phyloP scores from a whole-genome alignment of 2,113 vertebrate genomes.

The Heterocephalus glaber region DNA sequence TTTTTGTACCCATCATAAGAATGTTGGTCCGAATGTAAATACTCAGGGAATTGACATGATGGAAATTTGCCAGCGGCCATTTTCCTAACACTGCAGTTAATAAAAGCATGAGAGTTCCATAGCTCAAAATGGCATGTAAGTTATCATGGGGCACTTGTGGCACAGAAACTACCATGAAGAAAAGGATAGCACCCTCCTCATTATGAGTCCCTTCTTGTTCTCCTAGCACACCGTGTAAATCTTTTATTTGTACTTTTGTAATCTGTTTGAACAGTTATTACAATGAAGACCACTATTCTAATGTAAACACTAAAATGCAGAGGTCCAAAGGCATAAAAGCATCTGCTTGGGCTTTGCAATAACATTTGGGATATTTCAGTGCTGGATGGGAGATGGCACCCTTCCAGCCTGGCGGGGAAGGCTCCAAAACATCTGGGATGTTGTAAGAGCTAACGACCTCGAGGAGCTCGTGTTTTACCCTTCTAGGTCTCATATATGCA shows the following conservation, averaged over 20 bases:
- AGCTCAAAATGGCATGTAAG: conserved; percentile 64
- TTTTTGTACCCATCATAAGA: conserved; percentile 75
- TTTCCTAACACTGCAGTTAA: conserved; percentile 84
- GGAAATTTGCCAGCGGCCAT: conserved; percentile 84
- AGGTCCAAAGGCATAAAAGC: not conserved
- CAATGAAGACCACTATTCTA: conserved; percentile 9
- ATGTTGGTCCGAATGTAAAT: conserved; percentile 75
- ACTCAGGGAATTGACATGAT: conserved; percentile 77
- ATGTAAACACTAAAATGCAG: not conserved
- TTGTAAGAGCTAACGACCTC: not conserved
- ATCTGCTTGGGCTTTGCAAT: not conserved
- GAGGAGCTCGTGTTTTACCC: not conserved
- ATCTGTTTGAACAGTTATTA: conserved; percentile 46
- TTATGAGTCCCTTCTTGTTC: conserved; percentile 28
- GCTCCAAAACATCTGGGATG: not conserved
- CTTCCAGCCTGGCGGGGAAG: not conserved
- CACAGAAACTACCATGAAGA: conserved; percentile 58
- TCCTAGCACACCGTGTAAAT: conserved; percentile 49
- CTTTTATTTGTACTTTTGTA: not conserved
- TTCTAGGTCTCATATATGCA: not conserved
- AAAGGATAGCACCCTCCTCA: conserved; percentile 58
- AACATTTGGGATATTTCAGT: not conserved
- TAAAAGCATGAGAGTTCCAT: conserved; percentile 79
- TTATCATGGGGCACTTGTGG: conserved; percentile 66
- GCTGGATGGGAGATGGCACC: too few relatives aligned